phyloP scores from a whole-genome alignment of 2,888 invertebrate species.

The Morpho helenor region DNA sequence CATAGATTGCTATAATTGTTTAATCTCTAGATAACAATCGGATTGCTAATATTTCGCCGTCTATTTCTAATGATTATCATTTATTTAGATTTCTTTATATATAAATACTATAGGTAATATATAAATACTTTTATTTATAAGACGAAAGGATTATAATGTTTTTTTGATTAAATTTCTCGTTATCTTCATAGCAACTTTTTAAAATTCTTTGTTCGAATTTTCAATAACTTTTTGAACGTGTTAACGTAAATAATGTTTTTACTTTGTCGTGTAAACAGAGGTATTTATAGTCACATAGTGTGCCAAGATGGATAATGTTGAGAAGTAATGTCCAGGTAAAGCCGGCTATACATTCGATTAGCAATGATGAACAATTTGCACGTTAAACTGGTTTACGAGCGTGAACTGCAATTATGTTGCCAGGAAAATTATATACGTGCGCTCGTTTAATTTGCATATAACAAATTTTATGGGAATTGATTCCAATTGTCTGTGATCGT shows the following conservation, averaged over 20 bases:
- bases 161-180: not conserved
- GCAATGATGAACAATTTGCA: slow-evolving; percentile 28
- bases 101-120: not conserved
- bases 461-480: not conserved
- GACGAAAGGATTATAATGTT: not conserved
- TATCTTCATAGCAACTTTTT: no score
- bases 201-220: no score
- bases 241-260: slow-evolving; percentile 63
- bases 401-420: slow-evolving; percentile 28
- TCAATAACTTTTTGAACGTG: slow-evolving; percentile 8
- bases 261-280: slow-evolving; percentile 57
- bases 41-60: slow-evolving; percentile 31
- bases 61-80: not conserved
- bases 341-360: slow-evolving; percentile 29
- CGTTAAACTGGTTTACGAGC: slow-evolving; percentile 29
- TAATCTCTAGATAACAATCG: slow-evolving; percentile 51
- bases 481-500: no score
- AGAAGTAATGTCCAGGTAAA: slow-evolving; percentile 31
- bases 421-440: slow-evolving; percentile 9
- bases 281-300: slow-evolving; percentile 71
- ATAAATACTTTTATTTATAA: not conserved
- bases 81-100: not conserved
- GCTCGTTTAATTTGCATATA: slow-evolving; percentile 13
- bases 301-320: slow-evolving; percentile 41
- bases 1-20: slow-evolving; percentile 68